phyloP scores from a whole-genome alignment of 2,797 vertebrate species.

The Trichosurus vulpecula region DNA sequence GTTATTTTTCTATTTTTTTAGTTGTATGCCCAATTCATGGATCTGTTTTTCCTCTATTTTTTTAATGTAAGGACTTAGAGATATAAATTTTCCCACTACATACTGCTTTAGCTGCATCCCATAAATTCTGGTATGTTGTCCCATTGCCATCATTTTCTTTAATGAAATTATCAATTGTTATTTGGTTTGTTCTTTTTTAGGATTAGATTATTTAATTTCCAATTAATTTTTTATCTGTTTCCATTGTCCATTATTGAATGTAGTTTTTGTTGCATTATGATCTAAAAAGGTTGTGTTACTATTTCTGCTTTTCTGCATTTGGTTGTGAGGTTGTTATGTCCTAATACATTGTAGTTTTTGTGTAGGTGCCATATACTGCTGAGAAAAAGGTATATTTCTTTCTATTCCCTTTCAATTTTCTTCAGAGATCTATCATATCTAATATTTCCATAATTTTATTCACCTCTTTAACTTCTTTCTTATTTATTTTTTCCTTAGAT shows the following conservation, averaged over 20 bases:
- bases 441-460: background rate
- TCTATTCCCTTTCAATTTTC: background rate
- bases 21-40: background rate
- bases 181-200: background rate
- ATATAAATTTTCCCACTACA: background rate
- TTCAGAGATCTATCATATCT: background rate
- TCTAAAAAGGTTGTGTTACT: background rate
- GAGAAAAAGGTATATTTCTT: background rate
- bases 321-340: background rate
- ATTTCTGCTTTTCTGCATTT: background rate
- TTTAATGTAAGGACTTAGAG: no score
- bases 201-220: background rate
- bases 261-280: background rate
- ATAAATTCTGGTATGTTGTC: background rate
- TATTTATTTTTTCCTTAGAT: background rate
- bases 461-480: background rate
- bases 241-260: no score
- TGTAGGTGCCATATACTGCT: background rate
- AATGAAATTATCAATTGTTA: background rate
- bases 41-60: background rate
- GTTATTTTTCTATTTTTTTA: background rate
- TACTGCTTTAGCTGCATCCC: background rate
- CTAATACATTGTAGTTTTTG: background rate
- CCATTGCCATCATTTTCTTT: background rate
- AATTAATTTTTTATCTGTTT: background rate